Base-by-base conservation (phyloP, 2,888 invertebrate genomes). In the Spisula solida region DNA sequence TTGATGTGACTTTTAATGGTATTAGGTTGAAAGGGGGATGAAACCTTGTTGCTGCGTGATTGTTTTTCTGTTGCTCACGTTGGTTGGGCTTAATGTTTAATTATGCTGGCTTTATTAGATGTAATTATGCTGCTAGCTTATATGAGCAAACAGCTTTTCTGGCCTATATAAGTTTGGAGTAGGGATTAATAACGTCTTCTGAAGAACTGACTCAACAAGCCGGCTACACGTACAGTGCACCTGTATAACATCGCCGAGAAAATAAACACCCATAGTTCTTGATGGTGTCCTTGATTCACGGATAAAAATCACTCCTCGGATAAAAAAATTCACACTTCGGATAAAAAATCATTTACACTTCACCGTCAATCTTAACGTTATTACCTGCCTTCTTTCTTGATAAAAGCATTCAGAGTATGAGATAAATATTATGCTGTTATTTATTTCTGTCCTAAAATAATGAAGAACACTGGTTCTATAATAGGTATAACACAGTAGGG, bases 1-100 rank as follows among this genome's bases (percentile, higher is more conserved):
- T 78, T 81, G 60, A 80, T 55, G 80, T 70, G 86, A 31, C 70
- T 48, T 66, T 86, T 82, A 86, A 86, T 86, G 86, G 81, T 78
- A 48, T n/a, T 41, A 41, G 48, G 81, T 81, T 82, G 78, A 86
- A 86, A 86, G 86, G 47, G 80, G 86, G 86, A 34, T 86, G 86
- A 86, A 48, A 48, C 56, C 60, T 48, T 80, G 84, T 85, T 79
- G 79, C 79, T 55, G 10, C 51, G 55, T 55, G 85, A 83, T 83
- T 83, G 48, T 80, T 47, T 20, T 82, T 82, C 75, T 83, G 70
- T 75, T 12, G 34, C 31, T 75, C 48, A 51, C 48, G 48, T 25
- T 51, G 51, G 75, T 83, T 29, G 75, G n/a, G 83, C 75, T 75
- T 47, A 83, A 83, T 75, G n/a, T 70, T 83, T 70, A 83, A 83